Conservation (phyloP, 1,140 invertebrate genomes). For the Tetramorium simillimum region DNA sequence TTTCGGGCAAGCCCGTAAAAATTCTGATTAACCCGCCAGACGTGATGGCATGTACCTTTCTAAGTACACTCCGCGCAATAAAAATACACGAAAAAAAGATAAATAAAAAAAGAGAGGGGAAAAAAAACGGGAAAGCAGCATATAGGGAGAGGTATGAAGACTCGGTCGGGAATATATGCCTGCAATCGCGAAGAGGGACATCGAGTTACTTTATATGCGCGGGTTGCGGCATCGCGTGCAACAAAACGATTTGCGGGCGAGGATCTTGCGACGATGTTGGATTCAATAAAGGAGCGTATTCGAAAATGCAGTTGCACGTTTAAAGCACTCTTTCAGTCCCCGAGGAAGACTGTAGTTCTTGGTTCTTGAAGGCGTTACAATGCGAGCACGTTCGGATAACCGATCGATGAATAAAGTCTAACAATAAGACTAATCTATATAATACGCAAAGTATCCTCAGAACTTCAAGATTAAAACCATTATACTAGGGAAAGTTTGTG, state of each 20-base stretch:
- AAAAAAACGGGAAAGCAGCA: neutral
- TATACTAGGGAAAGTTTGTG: neutral
- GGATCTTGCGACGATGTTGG: constrained; percentile 13
- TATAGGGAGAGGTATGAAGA: neutral
- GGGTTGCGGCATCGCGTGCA: neutral
- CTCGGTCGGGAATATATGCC: neutral
- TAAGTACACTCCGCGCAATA: constrained; percentile 6
- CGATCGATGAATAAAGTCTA: neutral
- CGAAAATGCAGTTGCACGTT: neutral
- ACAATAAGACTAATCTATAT: neutral
- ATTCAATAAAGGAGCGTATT: constrained; percentile 14
- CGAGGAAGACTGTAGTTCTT: neutral
- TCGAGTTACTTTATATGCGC: constrained; percentile 18
- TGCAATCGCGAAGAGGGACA: constrained; percentile 8
- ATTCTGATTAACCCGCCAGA: constrained; percentile 72
- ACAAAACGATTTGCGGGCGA: constrained; percentile 22
- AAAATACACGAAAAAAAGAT: constrained; percentile 36
- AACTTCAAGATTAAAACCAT: neutral
- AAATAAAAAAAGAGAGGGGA: neutral
- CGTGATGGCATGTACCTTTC: constrained; percentile 62
- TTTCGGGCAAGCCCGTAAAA: constrained; percentile 70
- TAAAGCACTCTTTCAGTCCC: neutral
- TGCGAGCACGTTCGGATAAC: neutral
- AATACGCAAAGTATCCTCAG: neutral
- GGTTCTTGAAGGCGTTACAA: neutral